phyloP scores from a whole-genome alignment of 2,113 vertebrate genomes.

The Orycteropus afer region DNA sequence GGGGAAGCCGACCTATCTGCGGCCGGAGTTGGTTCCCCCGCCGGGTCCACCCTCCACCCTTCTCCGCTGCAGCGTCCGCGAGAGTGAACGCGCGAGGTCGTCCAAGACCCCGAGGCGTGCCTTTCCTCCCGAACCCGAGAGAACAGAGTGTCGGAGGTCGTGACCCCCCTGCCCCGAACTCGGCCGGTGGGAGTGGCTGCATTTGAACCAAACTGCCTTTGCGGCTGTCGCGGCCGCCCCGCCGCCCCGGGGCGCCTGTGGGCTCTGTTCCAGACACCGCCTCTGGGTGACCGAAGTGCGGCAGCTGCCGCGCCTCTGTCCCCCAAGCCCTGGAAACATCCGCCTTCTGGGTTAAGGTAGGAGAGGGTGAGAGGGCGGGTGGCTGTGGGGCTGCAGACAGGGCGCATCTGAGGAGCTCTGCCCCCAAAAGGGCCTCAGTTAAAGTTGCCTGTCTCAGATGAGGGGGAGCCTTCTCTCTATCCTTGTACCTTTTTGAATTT shows the following conservation, averaged over 20 bases:
- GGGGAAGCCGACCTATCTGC: background rate
- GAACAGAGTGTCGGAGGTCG: background rate
- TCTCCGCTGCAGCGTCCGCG: background rate
- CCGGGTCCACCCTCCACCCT: rapidly evolving
- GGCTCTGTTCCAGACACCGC: background rate
- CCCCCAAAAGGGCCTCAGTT: background rate
- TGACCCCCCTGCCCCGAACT: background rate
- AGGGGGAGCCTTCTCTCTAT: background rate
- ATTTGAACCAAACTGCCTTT: slow-evolving; percentile 50
- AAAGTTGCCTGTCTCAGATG: background rate
- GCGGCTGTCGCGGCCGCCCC: background rate
- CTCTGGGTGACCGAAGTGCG: background rate
- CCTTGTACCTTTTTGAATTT: background rate
- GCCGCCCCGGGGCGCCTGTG: background rate
- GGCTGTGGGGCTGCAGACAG: background rate
- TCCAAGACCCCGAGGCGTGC: background rate
- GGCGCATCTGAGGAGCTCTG: background rate
- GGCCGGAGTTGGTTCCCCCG: rapidly evolving
- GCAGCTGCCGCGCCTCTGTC: background rate
- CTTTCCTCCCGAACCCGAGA: background rate
- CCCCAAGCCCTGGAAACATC: slow-evolving; percentile 7
- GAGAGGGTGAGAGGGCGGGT: background rate
- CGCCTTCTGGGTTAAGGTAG: slow-evolving; percentile 23
- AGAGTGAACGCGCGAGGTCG: rapidly evolving
- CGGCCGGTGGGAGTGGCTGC: slow-evolving; percentile 30